These are phyloP conservation scores for Nothobranchius furzeri DNA, from an alignment of 2,113 vertebrate species.

Conservation along the genomic window DNA sequence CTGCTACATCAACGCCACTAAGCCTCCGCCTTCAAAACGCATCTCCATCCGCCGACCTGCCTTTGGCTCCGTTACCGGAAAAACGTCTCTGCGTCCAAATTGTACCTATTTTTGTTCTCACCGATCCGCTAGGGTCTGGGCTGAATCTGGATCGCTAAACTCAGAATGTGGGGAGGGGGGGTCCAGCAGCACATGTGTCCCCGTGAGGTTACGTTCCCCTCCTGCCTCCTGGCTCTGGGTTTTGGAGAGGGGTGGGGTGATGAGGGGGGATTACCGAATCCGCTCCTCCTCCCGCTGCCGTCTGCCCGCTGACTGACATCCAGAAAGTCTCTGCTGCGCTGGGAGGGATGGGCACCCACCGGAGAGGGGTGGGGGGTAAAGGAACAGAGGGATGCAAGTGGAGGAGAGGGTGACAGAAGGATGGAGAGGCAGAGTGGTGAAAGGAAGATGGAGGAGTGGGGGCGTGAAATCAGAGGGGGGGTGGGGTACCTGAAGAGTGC, in stretches of 20 bases:
- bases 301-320: constrained; percentile 75
- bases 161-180: not conserved
- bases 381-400: constrained; percentile 25
- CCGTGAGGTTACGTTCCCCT: constrained; percentile 36
- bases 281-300: constrained; percentile 55
- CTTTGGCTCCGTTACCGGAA: constrained; percentile 33
- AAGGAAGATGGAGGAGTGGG: not conserved
- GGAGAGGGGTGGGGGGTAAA: constrained; percentile 3
- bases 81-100: constrained; percentile 9
- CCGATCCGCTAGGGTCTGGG: constrained; percentile 15
- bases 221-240: constrained; percentile 20
- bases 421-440: constrained; percentile 13
- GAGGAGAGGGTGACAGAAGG: constrained; percentile 6
- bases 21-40: constrained; percentile 63
- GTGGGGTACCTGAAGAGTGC: not conserved
- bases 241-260: constrained; percentile 33
- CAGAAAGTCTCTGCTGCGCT: constrained; percentile 17
- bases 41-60: constrained; percentile 59
- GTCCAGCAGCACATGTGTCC: constrained; percentile 53
- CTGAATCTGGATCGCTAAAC: not conserved
- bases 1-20: constrained; percentile 53
- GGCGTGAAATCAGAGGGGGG: not conserved
- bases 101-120: not conserved
- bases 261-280: constrained; percentile 50
- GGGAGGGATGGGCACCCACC: constrained; percentile 30